Base-by-base conservation (phyloP, 2,888 invertebrate species). In the Argynnis bischoffii region DNA sequence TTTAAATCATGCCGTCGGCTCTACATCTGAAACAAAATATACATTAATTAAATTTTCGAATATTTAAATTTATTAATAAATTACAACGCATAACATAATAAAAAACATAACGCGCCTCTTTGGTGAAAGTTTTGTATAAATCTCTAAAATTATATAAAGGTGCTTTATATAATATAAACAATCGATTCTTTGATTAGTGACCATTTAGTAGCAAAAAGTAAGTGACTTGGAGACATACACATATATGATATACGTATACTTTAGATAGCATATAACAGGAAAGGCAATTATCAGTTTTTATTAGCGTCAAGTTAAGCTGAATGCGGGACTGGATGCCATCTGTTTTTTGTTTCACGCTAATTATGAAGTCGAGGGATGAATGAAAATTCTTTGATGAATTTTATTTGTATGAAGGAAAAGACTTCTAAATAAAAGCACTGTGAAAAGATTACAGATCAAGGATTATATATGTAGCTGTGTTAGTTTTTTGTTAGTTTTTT, bases 21-120 rank as follows among this genome's bases (percentile, higher is more conserved):
- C 83, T 88, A 86, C 86, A 89, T 86, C 91, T 92, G 92, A 72
- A 91, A 91, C 89, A 87, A 41, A 41, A 41, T 41, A 41, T 11
- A 41, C 35, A 41, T 41, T 2, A 11, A 41, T 41, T 41, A 41
- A 41, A 41, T 41, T 41, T 11, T 11, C 8, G 35, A 41, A 41
- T 41, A 41, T 41, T 35, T 41, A 35, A 35, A 8, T 35, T 35
- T 26, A 8, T 41, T 41, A 2, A 35, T 35, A 35, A 6, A 35
- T 6, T 2, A 41, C 11, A 41, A 41, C 8, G 1, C 8, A 41
- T 11, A 41, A 18, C 11, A 26, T 26, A 5, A 26, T 26, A 5
- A 26, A 26, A 4, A 3, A 26, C 35, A 41, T 41, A 41, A 41
- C 35, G 35, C 35, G 11, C 35, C 8, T 41, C 8, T 41, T 8